phyloP scores from a whole-genome alignment of 2,113 vertebrate species.

The Campylomormyrus numenius region DNA sequence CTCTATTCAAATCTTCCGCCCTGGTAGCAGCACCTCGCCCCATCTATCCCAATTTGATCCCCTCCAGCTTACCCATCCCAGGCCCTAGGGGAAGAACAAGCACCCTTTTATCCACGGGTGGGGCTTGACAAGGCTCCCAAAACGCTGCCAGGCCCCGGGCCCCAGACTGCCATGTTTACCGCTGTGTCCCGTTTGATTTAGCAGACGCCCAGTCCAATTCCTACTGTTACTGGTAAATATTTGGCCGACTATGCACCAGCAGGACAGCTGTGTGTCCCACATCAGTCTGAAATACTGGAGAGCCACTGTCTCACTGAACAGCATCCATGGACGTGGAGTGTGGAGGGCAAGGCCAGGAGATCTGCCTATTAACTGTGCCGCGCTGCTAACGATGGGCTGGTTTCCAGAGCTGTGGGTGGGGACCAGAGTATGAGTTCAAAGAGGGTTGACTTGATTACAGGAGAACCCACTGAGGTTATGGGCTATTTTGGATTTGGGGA shows the following conservation, averaged over 20 bases:
- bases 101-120: conserved; percentile 47
- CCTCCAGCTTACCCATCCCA: conserved; percentile 50
- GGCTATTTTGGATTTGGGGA: not conserved
- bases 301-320: not conserved
- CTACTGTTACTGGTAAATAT: not conserved
- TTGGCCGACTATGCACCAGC: not conserved
- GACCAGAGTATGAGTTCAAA: not conserved
- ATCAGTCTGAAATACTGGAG: not conserved
- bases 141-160: not conserved
- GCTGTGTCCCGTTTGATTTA: not conserved
- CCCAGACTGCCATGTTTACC: not conserved
- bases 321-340: not conserved
- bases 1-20: conserved; percentile 63
- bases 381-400: not conserved
- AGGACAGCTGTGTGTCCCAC: not conserved
- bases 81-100: conserved; percentile 51
- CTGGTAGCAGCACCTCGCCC: conserved; percentile 57
- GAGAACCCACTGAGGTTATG: not conserved
- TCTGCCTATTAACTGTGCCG: not conserved
- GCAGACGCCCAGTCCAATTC: not conserved
- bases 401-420: not conserved
- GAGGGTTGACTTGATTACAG: not conserved
- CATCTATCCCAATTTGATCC: conserved; percentile 24
- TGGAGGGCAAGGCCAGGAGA: not conserved
- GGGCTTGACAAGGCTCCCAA: conserved; percentile 34